Percentiles rank a stretch among this genome's conserved stretches.
Evolutionary conservation across 2,888 invertebrate genomes (phyloP).

Genomic region (Phalangium opilio): DNA sequence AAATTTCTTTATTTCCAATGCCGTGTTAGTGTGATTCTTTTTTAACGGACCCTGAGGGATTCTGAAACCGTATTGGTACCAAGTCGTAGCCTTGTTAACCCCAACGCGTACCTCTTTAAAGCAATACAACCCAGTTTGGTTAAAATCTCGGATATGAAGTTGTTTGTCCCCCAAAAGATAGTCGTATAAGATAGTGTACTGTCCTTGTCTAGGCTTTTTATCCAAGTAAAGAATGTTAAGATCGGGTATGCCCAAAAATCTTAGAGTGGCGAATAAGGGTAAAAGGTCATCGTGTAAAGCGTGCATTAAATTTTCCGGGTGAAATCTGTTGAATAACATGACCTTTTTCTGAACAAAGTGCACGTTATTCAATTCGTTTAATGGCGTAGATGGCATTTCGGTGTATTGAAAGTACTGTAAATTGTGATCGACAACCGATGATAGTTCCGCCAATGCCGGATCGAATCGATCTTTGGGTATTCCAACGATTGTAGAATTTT

Average conservation of each 20-base stretch:
- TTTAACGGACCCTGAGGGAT: slow-evolving; percentile 32
- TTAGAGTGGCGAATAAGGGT: slow-evolving; percentile 31
- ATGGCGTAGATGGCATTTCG: slow-evolving; percentile 24
- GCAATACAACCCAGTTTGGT: slow-evolving; percentile 25
- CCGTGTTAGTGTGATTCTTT: slow-evolving; percentile 18
- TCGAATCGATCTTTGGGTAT: slow-evolving; percentile 23
- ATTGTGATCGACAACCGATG: slow-evolving; percentile 32
- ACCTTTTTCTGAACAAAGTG: slow-evolving; percentile 20
- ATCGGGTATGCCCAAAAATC: slow-evolving; percentile 21
- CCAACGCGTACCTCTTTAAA: slow-evolving; percentile 32
- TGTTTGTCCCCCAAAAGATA: slow-evolving; percentile 24
- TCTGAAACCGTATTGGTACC: slow-evolving; percentile 39
- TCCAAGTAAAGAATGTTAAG: slow-evolving; percentile 25
- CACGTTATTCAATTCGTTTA: slow-evolving; percentile 16
- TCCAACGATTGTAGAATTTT: slow-evolving; percentile 27
- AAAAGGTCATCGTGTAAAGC: slow-evolving; percentile 38
- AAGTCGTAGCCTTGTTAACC: slow-evolving; percentile 29
- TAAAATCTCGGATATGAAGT: slow-evolving; percentile 6
- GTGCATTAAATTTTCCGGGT: slow-evolving; percentile 40
- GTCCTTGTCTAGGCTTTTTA: slow-evolving; percentile 26
- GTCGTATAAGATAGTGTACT: slow-evolving; percentile 28
- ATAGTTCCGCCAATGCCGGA: slow-evolving; percentile 27
- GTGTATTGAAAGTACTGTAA: slow-evolving; percentile 26
- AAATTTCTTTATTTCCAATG: slow-evolving; percentile 22
- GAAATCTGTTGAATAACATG: slow-evolving; percentile 33